Percentiles rank a stretch among this genome's conserved stretches.
Conservation (phyloP, 2,797 vertebrate genomes). For the Eptatretus atami region DNA sequence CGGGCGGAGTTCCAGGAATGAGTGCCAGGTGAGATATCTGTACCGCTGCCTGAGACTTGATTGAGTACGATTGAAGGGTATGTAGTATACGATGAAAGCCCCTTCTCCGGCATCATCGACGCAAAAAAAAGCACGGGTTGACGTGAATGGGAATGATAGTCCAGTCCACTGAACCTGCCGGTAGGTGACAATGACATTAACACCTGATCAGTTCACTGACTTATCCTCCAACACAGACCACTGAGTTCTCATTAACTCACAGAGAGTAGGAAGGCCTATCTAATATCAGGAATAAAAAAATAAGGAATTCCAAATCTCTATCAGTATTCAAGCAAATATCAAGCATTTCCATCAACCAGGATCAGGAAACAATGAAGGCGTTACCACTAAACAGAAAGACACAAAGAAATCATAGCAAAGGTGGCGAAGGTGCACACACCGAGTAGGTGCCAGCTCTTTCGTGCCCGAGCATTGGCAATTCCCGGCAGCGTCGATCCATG, state of each 20-base stretch:
- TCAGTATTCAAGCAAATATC: too few relatives aligned
- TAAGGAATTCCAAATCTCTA: too few relatives aligned
- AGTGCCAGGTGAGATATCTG: conserved; percentile 78
- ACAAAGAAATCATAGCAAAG: not conserved
- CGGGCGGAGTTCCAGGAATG: conserved; percentile 50
- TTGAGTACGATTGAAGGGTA: conserved; percentile 59
- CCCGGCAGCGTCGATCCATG: not conserved
- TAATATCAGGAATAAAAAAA: too few relatives aligned
- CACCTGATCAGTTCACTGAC: too few relatives aligned
- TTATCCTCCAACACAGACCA: too few relatives aligned
- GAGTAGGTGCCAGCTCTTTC: conserved; percentile 2
- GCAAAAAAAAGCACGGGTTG: conserved; percentile 44
- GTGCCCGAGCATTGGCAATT: not conserved
- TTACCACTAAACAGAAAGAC: not conserved
- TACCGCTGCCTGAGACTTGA: conserved; percentile 61
- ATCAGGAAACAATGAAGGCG: not conserved
- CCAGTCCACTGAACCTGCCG: conserved; percentile 34
- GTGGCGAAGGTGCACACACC: not conserved
- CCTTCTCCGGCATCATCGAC: conserved; percentile 25
- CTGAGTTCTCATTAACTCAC: too few relatives aligned
- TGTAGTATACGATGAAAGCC: conserved; percentile 38
- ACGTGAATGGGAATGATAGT: conserved; percentile 61
- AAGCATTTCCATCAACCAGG: not conserved
- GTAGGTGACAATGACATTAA: too few relatives aligned
- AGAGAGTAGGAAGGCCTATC: too few relatives aligned